Base-by-base conservation (phyloP, 2,113 vertebrate genomes). In the Cavia aperea region DNA sequence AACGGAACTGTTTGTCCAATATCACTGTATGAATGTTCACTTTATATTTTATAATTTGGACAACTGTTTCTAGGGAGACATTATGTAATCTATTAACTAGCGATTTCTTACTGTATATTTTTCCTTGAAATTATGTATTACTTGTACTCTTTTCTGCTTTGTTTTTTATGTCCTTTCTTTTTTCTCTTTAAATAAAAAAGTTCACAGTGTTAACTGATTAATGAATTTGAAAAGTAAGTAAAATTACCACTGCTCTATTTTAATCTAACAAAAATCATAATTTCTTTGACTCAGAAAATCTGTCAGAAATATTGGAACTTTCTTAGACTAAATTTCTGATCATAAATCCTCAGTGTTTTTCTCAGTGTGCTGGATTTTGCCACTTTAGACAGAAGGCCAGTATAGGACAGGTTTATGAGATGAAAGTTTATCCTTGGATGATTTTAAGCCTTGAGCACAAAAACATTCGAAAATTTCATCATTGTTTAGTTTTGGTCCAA, bases 401-500 rank as follows among this genome's bases (percentile, higher is more conserved):
- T 68, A 5, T 33, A n/a, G 15, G 29, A 31, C 62, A 18, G 31
- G 5, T 26, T 75, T n/a, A 9, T 56, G 26, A 84, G 24, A 29
- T 62, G 83, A 33, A 1, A 23, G 56, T 89, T 81, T 95, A 72
- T 85, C 66, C 46, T 43, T 94, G 46, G 86, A 97, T 95, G 89
- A 51, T 36, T 89, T 91, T 58, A 93, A 93, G 43, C 11, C 51
- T 72, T 83, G 43, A 95, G 73, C 5, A 95, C 91, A 90, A 95
- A 82, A n/a, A 62, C 6, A 39, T 81, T 70, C 75, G 93, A 43
- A 58, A 96, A 95, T 96, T 94, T 94, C 77, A 63, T 92, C 39
- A 31, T 26, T 75, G 39, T 93, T 96, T 94, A 63, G 7, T 85
- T 93, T 91, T 65, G 66, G 46, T 54, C 79, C 77, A 94, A 89